Evolutionary conservation across 2,888 invertebrate species (phyloP), one percentile per base, ranked within the genome.

Genomic region (Lampropteryx suffumata): DNA sequence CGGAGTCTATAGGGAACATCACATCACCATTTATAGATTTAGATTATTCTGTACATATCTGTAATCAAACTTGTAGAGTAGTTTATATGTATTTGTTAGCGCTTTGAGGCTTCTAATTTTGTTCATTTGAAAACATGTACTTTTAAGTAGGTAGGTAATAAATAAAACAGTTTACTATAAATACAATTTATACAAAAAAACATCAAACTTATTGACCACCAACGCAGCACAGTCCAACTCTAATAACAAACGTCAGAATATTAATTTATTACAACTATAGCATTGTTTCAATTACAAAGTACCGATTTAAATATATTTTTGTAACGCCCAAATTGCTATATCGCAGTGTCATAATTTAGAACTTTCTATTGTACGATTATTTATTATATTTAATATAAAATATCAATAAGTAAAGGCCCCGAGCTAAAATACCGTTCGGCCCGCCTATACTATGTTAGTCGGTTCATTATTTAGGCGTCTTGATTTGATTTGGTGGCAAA

Each of bases 261-360:
- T 56, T 53, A 80, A 87, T 87, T 87, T 87, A 87, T 86, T 57
- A 65, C 70, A 44, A 49, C 71, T 64, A 73, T 78, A 75, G 71
- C 79, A 86, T 87, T 87, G 87, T 87, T 87, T 87, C 86, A 87
- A 87, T 87, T 87, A 86, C 71, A 78, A 67, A 81, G 82, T 82
- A 79, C 63, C 72, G 80, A 81, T 82, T 85, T 83, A 79, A 84
- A 82, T 74, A 71, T 73, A 74, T 74, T 73, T 62, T 68, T 71
- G 79, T 64, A 72, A 82, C 87, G 87, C 86, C 87, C 85, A 86
- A 87, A 86, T 86, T 84, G 76, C 81, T 76, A 73, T 81, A 84
- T 81, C 79, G 72, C 55, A 64, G 69, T 69, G 68, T 74, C 65
- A 69, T 77, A 77, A 83, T 70, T 78, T 74, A 76, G 67, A 82